These are phyloP conservation scores for Eretmodus cyanostictus DNA, from an alignment of 2,113 vertebrate species.

Conservation along the genomic window DNA sequence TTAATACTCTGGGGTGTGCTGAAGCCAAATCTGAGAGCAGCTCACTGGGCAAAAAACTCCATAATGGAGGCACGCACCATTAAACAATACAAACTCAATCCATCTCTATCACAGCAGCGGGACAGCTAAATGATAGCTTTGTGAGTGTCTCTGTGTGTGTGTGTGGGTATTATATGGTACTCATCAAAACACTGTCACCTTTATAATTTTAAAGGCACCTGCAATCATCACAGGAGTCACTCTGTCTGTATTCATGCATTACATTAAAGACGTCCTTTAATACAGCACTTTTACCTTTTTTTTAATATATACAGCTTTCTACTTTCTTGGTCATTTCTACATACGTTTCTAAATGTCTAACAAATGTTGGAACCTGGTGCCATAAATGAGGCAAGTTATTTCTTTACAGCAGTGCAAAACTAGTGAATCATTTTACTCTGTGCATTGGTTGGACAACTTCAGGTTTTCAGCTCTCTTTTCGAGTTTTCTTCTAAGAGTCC, in stretches of 20 bases:
- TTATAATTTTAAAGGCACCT: neutral
- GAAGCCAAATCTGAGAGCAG: neutral
- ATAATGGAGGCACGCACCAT: slow-evolving; percentile 31
- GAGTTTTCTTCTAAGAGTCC: neutral
- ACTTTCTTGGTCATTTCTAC: neutral
- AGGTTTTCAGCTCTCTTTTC: neutral
- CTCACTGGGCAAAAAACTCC: neutral
- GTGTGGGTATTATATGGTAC: neutral
- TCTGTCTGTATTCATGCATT: neutral
- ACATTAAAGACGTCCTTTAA: neutral
- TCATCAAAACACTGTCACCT: neutral
- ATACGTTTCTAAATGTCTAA: neutral
- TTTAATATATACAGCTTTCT: neutral
- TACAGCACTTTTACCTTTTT: neutral
- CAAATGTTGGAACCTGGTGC: neutral
- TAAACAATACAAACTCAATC: slow-evolving; percentile 21
- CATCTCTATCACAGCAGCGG: slow-evolving; percentile 9
- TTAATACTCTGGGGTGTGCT: neutral
- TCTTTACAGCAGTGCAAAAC: neutral
- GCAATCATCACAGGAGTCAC: neutral
- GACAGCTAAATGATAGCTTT: neutral
- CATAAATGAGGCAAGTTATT: neutral
- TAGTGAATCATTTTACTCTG: neutral
- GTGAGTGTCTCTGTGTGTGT: neutral
- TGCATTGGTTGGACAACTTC: neutral